Conservation (phyloP, 2,888 invertebrate genomes). For the Amiota mariae region DNA sequence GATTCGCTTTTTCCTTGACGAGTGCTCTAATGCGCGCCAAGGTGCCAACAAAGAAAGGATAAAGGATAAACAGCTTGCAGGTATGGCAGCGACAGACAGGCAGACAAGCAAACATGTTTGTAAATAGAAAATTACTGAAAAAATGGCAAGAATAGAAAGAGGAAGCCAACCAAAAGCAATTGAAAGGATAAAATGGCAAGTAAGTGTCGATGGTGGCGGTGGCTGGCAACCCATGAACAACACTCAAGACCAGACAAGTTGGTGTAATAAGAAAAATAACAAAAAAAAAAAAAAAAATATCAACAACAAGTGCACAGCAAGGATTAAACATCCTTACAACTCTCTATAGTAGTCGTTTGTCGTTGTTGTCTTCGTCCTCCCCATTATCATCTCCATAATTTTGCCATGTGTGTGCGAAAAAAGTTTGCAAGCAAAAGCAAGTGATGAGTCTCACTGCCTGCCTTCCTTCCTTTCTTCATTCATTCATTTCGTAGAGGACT, state of each 20-base stretch:
- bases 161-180: neutral
- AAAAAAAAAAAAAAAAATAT: constrained; percentile 9
- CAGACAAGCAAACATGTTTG: constrained; percentile 34
- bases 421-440: neutral
- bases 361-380: neutral
- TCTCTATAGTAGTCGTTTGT: no score
- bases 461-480: neutral
- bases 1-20: neutral
- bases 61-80: constrained; percentile 4
- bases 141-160: constrained; percentile 12
- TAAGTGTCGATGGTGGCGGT: constrained; percentile 3
- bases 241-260: constrained; percentile 26
- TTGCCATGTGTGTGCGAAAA: constrained; percentile 24
- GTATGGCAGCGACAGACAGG: constrained; percentile 15
- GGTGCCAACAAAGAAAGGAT: constrained; percentile 25
- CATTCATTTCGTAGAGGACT: neutral
- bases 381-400: neutral
- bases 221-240: constrained; percentile 21
- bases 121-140: constrained; percentile 32
- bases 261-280: neutral
- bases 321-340: constrained; percentile 15
- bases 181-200: constrained; percentile 19
- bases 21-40: constrained; percentile 19
- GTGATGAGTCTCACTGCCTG: neutral
- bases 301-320: neutral